Evolutionary conservation across 2,888 invertebrate species (phyloP).

Genomic region (Lithodes maja): DNA sequence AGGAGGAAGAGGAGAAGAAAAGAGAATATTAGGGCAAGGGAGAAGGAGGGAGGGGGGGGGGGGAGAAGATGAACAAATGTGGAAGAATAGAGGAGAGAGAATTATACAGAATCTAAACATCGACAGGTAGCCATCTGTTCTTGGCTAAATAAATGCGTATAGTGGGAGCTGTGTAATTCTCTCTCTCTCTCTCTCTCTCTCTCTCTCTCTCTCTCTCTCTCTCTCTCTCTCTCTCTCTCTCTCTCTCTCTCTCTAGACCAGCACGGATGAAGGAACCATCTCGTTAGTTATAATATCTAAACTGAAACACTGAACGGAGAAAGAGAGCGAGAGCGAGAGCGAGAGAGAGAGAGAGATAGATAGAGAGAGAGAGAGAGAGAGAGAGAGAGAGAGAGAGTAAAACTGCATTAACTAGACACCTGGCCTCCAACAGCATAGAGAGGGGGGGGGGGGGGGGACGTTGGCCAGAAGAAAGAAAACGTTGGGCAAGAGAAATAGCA

Average conservation of each 20-base stretch:
- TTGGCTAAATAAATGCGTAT: no score
- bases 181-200: background rate
- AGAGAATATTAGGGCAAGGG: no score
- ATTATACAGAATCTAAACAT: no score
- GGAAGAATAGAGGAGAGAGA: no score
- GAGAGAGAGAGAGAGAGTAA: background rate
- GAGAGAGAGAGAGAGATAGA: background rate
- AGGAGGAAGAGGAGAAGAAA: no score
- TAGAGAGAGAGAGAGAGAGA: background rate
- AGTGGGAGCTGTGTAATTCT: background rate
- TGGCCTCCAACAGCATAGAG: no score
- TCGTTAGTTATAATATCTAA: background rate
- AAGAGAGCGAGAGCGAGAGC: background rate
- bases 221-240: conserved; percentile 22
- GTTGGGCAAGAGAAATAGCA: no score
- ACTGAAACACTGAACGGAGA: background rate
- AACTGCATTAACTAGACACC: no score
- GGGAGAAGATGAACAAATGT: no score
- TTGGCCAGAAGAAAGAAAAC: no score
- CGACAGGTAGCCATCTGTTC: no score
- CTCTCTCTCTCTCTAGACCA: background rate
- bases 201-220: conserved; percentile 24
- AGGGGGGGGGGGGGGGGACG: background rate
- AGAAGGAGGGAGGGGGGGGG: no score
- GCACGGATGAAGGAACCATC: background rate